Evolutionary conservation across 2,888 invertebrate genomes (phyloP).

Genomic region (Gastracanthus pulcherrimus): DNA sequence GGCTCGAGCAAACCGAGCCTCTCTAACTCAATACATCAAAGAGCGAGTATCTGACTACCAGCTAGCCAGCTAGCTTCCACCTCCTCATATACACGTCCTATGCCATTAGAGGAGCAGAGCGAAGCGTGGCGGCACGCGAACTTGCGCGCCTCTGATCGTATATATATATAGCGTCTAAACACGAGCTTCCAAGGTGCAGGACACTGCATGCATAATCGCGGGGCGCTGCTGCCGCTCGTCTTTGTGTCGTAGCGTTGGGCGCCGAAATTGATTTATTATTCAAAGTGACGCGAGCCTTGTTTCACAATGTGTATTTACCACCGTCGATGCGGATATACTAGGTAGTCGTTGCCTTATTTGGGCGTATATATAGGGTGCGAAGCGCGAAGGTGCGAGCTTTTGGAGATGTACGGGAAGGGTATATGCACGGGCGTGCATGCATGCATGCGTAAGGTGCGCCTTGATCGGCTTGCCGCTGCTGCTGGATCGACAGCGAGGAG

Average conservation of each 20-base stretch:
- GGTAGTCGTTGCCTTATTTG: not conserved
- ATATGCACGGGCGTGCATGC: not conserved
- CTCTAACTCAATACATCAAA: conserved; percentile 76
- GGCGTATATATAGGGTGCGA: not conserved
- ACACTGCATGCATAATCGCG: conserved; percentile 77
- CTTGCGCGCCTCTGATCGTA: not conserved
- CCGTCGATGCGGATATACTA: conserved; percentile 37
- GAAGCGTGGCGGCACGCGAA: too few species aligned
- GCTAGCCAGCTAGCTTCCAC: conserved; percentile 14
- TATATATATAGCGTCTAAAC: not conserved
- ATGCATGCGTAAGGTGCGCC: conserved; percentile 1
- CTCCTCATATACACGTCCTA: not conserved
- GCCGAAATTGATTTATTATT: conserved; percentile 77
- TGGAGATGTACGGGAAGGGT: not conserved
- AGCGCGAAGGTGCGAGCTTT: not conserved
- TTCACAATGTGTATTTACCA: conserved; percentile 78
- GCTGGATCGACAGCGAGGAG: not conserved
- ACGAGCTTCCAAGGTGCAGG: not conserved
- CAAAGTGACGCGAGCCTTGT: conserved; percentile 77
- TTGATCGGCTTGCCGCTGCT: too few species aligned
- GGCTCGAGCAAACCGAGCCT: conserved; percentile 9
- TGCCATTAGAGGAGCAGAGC: too few species aligned
- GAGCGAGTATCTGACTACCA: conserved; percentile 67
- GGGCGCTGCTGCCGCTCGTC: conserved; percentile 59
- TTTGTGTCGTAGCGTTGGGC: conserved; percentile 71